These are phyloP conservation scores for Chinchilla lanigera DNA, from an alignment of 2,113 vertebrate genomes.

Conservation along the genomic window DNA sequence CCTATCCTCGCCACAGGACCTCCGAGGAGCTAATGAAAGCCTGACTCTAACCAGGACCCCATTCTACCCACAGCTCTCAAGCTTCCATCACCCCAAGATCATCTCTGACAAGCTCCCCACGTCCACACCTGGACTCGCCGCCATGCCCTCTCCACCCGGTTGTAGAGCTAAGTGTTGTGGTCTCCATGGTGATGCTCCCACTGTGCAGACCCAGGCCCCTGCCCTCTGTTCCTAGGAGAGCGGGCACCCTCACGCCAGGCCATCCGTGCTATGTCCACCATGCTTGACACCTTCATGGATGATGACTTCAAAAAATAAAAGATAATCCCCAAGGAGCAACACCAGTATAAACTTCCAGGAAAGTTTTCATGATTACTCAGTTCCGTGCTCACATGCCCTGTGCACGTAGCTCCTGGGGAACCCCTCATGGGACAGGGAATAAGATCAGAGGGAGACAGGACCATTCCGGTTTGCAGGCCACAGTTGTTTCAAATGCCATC, in stretches of 20 bases:
- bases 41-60: background rate
- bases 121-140: background rate
- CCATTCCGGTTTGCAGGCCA: background rate
- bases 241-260: background rate
- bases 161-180: background rate
- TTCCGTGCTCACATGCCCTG: background rate
- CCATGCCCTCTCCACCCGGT: background rate
- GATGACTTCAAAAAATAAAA: background rate
- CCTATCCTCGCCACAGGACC: background rate
- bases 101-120: fast-evolving
- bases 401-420: background rate
- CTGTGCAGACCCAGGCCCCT: fast-evolving
- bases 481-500: background rate
- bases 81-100: background rate
- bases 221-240: background rate
- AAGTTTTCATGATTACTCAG: background rate
- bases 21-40: background rate
- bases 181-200: background rate
- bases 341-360: background rate
- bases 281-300: fast-evolving
- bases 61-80: background rate
- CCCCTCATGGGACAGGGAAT: background rate
- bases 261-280: background rate
- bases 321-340: background rate
- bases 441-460: background rate